Evolutionary conservation across 2,797 vertebrate genomes (phyloP).

Genomic region (Distichodus sexfasciatus): DNA sequence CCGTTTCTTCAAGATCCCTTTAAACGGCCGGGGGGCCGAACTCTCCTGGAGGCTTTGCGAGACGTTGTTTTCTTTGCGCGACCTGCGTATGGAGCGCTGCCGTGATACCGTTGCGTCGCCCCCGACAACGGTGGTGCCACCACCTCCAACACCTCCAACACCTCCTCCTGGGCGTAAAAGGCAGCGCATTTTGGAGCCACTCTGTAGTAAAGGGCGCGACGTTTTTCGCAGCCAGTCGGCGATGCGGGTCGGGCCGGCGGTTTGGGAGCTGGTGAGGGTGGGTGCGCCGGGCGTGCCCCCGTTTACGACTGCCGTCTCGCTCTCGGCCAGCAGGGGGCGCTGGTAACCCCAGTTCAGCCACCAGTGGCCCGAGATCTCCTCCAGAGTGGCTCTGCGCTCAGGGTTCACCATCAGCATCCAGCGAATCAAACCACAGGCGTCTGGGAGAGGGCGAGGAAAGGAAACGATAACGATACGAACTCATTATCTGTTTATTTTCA

Average conservation of each 20-base stretch:
- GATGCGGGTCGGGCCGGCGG: slow-evolving; percentile 73
- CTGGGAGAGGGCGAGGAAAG: slow-evolving; percentile 62
- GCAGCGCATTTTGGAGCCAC: slow-evolving; percentile 88
- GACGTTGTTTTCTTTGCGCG: slow-evolving; percentile 90
- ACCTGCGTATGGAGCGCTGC: slow-evolving; percentile 91
- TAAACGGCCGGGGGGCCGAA: slow-evolving; percentile 74
- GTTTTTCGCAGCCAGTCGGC: slow-evolving; percentile 88
- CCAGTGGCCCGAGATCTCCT: slow-evolving; percentile 94
- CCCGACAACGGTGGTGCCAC: no score
- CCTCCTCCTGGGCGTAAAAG: slow-evolving; percentile 83
- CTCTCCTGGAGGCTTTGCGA: slow-evolving; percentile 77
- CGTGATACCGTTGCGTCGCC: slow-evolving; percentile 69
- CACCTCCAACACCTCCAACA: no score
- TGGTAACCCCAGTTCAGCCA: slow-evolving; percentile 98
- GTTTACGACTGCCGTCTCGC: slow-evolving; percentile 65
- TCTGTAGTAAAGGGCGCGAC: slow-evolving; percentile 89
- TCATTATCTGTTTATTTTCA: no score
- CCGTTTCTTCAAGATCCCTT: slow-evolving; percentile 89
- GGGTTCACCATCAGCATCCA: slow-evolving; percentile 99
- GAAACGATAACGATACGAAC: no score
- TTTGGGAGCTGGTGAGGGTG: slow-evolving; percentile 50
- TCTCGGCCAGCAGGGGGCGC: slow-evolving; percentile 70
- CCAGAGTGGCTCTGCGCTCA: slow-evolving; percentile 87
- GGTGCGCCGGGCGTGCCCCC: background rate
- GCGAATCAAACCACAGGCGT: slow-evolving; percentile 95